Conservation (phyloP, 2,888 invertebrate species). For the Anarsia innoxiella region DNA sequence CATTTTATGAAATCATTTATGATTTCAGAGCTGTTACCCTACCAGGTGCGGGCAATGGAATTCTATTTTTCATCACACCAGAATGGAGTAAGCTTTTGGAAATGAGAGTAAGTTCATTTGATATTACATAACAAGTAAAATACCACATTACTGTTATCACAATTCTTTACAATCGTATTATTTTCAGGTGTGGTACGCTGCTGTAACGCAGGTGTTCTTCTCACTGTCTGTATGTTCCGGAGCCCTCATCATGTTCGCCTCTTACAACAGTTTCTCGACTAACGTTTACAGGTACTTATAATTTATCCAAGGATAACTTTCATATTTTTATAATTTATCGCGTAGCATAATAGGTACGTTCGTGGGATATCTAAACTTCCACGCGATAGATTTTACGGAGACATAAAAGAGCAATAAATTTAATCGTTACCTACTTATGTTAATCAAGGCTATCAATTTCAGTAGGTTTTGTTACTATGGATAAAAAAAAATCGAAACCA, state of each 20-base stretch:
- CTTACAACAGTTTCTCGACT: constrained; percentile 83
- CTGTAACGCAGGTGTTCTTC: constrained; percentile 87
- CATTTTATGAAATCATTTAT: too few relatives aligned
- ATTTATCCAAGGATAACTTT: too few relatives aligned
- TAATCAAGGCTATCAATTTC: too few relatives aligned
- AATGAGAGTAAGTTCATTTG: constrained; percentile 78
- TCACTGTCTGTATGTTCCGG: constrained; percentile 85
- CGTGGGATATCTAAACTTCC: too few relatives aligned
- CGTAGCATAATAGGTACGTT: too few relatives aligned
- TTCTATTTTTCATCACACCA: constrained; percentile 85
- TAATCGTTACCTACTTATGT: too few relatives aligned
- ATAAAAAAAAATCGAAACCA: not conserved
- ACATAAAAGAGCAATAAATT: too few relatives aligned
- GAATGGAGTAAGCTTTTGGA: constrained; percentile 83
- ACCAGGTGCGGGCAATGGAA: constrained; percentile 83
- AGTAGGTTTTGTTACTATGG: too few relatives aligned
- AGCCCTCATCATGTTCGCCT: constrained; percentile 86
- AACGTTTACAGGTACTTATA: constrained; percentile 80
- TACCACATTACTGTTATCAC: not conserved
- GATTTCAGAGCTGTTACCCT: constrained; percentile 74
- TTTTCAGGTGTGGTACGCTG: constrained; percentile 84
- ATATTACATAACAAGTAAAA: too few relatives aligned
- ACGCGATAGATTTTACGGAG: too few relatives aligned
- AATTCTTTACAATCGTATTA: not conserved
- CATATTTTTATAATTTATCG: not conserved